phyloP scores from a whole-genome alignment of 2,888 invertebrate species.

The Papilio gigon region DNA sequence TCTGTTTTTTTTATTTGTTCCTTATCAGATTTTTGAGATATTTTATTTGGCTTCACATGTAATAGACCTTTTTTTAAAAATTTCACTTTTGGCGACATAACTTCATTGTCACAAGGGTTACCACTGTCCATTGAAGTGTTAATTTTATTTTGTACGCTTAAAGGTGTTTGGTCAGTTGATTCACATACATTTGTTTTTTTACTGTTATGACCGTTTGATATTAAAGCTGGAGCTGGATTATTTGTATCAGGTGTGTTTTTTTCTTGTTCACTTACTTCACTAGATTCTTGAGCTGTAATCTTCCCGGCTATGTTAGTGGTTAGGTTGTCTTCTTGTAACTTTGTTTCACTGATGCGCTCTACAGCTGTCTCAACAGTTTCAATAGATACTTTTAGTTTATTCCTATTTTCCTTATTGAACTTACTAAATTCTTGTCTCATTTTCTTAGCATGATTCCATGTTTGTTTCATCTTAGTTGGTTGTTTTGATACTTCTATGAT shows the following conservation, averaged over 20 bases:
- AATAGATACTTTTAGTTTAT: constrained; percentile 75
- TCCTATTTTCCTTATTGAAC: constrained; percentile 66
- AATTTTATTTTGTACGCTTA: constrained; percentile 7
- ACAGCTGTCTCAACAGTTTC: constrained; percentile 72
- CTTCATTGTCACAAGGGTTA: constrained; percentile 34
- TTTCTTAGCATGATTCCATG: constrained; percentile 73
- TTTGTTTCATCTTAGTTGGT: constrained; percentile 59
- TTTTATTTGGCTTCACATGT: constrained; percentile 42
- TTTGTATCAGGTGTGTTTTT: background rate
- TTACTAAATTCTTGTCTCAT: constrained; percentile 77
- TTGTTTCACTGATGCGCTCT: constrained; percentile 49
- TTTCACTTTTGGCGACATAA: constrained; percentile 50
- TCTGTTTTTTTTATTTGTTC: constrained; percentile 52
- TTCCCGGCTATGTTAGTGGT: background rate
- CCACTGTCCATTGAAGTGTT: constrained; percentile 14
- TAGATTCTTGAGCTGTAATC: background rate
- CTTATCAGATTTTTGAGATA: constrained; percentile 40
- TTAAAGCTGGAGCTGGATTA: background rate
- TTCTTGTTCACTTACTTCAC: background rate
- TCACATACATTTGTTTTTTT: background rate
- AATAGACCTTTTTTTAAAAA: constrained; percentile 64
- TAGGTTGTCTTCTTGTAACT: constrained; percentile 24
- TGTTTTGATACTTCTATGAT: constrained; percentile 52
- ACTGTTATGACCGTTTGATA: background rate
- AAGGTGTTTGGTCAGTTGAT: background rate